Evolutionary conservation across 2,113 vertebrate species (phyloP).

Genomic region (Climacteris rufus): DNA sequence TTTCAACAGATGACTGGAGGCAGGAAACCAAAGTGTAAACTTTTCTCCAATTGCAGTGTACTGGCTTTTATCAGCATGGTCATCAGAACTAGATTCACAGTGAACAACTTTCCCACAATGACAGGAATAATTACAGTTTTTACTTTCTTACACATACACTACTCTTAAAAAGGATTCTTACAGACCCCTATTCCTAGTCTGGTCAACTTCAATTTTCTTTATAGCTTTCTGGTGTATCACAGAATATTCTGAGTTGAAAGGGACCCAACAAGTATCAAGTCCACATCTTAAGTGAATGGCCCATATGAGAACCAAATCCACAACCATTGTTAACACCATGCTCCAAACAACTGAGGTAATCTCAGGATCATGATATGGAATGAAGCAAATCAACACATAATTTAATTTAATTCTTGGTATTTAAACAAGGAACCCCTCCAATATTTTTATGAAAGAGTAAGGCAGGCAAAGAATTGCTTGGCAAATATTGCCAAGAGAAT

Average conservation of each 20-base stretch:
- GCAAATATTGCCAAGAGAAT: not conserved
- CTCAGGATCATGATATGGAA: not conserved
- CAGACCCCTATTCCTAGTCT: not conserved
- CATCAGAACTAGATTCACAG: not conserved
- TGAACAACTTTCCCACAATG: not conserved
- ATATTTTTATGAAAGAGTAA: not conserved
- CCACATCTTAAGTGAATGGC: too few relatives aligned
- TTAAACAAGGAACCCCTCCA: not conserved
- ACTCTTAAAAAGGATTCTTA: not conserved
- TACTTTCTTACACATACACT: not conserved
- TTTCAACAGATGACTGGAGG: not conserved
- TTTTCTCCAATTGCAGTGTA: not conserved
- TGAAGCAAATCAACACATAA: not conserved
- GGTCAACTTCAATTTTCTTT: not conserved
- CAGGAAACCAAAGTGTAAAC: not conserved
- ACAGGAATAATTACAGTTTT: not conserved
- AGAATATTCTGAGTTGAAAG: not conserved
- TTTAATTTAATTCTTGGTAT: not conserved
- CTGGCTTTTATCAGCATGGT: not conserved
- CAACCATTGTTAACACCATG: not conserved
- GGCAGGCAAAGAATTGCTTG: not conserved
- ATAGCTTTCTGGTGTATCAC: not conserved
- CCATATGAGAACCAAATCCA: not conserved
- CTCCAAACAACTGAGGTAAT: not conserved
- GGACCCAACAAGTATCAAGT: not conserved